A percentile compares a stretch with the other conserved stretches of the same genome.
These are phyloP conservation scores for Oegoconia quadripuncta DNA, from an alignment of 2,888 invertebrate genomes.

Conservation along the genomic window DNA sequence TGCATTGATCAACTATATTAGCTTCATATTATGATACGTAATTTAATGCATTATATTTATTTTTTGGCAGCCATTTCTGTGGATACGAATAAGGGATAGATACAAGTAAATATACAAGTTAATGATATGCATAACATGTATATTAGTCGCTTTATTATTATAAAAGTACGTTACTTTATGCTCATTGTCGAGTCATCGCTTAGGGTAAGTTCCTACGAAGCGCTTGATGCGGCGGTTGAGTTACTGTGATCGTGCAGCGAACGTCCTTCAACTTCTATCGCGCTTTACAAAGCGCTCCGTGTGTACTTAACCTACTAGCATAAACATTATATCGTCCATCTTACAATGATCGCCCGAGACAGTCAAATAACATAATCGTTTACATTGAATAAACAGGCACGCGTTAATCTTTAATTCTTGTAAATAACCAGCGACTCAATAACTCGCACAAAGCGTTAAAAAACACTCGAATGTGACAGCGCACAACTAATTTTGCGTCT, in stretches of 20 bases:
- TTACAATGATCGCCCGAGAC: constrained; percentile 17
- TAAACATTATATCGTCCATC: constrained; percentile 15
- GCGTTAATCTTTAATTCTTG: constrained; percentile 31
- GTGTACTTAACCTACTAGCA: not conserved
- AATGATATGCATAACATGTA: constrained; percentile 53
- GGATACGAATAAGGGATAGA: constrained; percentile 64
- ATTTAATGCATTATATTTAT: constrained; percentile 49
- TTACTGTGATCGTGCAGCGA: no score
- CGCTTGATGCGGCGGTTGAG: not conserved
- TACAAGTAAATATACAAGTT: constrained; percentile 63
- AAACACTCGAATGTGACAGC: constrained; percentile 39
- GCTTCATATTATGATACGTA: constrained; percentile 49
- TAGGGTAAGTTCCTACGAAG: constrained; percentile 5
- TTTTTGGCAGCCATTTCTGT: constrained; percentile 64
- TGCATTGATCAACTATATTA: constrained; percentile 35
- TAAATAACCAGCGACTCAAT: constrained; percentile 46
- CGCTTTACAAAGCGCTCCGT: constrained; percentile 1
- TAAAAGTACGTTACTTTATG: constrained; percentile 3
- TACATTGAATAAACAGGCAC: constrained; percentile 25
- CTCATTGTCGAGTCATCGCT: constrained; percentile 9
- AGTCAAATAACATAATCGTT: constrained; percentile 28
- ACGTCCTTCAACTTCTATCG: not conserved
- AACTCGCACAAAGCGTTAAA: constrained; percentile 40
- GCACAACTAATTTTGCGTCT: constrained; percentile 34
- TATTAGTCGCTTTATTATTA: constrained; percentile 48